Evolutionary conservation across 2,113 vertebrate species (phyloP), one percentile per base, ranked within the genome.

Genomic region (Triplophysa siluroides): DNA sequence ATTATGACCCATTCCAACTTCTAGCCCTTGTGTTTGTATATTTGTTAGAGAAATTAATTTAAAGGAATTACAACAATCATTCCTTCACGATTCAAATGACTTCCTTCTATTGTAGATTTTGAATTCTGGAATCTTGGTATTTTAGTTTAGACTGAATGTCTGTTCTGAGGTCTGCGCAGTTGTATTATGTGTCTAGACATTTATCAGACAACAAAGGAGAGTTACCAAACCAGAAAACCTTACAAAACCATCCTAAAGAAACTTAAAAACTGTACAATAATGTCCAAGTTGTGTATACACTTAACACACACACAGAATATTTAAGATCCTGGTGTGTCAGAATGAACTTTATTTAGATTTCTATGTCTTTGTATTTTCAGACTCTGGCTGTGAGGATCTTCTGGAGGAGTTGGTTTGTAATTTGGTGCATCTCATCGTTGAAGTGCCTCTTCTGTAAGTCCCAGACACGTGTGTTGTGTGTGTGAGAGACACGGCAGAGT

Each of bases 401-500:
- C 90, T 98, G 29, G 96, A 99, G 89, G 98, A 99, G 81, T 78
- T 99, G 87, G 88, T 98, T 69, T 97, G 93, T 85, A 96, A 96
- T 90, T 92, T 99, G 68, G 92, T 99, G 78, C 95, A 98, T 88
- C 93, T 99, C 83, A 96, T 98, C 73, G 96, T 97, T 67, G 97
- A 99, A 88, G 93, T 96, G 78, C 98, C 98, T 3, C 94, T 98
- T 70, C 87, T 98, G 97, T 98, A 91, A 98, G 97, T 98, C 83
- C 58, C 58, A 56, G 16, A 33, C 0, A 13, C 8, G n/a, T 67
- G 61, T 58, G n/a, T 65, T 56, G 62, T 61, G n/a, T 78, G 75
- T 65, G 60, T 56, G 13, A 18, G 50, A 18, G 50, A 54, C 16
- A 54, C 14, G 18, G 4, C 1, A 64, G 16, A 0, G 19, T 23